Evolutionary conservation across 1,140 invertebrate genomes (phyloP), one percentile per base, ranked within the genome.

Genomic region (Diabrotica virgifera): DNA sequence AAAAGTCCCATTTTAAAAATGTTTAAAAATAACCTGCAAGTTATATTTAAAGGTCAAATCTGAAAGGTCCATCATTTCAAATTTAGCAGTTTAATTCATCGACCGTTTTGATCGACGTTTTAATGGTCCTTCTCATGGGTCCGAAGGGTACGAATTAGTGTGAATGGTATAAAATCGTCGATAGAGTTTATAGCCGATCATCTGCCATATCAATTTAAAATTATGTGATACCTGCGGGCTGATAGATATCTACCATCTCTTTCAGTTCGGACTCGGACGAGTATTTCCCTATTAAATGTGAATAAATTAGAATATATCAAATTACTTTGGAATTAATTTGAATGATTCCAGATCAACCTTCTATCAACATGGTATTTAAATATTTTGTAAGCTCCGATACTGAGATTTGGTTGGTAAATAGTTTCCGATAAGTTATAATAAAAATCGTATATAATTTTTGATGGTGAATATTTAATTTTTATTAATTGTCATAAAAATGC

Each of bases 191-290:
- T 56, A 66, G 46, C 56, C 59, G 64, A 66, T 66, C 37, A 56
- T 66, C 64, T 66, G 58, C 65, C 61, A 60, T 67, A 67, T 67
- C 65, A 58, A 67, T 63, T 63, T 56, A 60, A 63, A 62, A 63
- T 67, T 63, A 67, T 67, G 40, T 46, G 52, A 52, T 67, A 24
- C 59, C 65, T 67, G 37, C n/a, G 59, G 65, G 65, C 65, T 59
- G 52, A 62, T 63, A 63, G 62, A 67, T 58, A 57, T 57, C 59
- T 67, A 67, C 52, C 38, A 63, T 63, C 61, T 67, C 58, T 54
- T 52, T 66, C 53, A 54, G 59, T 62, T 66, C 60, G 64, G 62
- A 66, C 52, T 66, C 60, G 64, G 62, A 66, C 52, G 57, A 61
- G 56, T 66, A 62, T 61, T 61, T 58, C 38, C 24, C 40, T 51